Conservation (phyloP, 2,113 vertebrate species). For the Erpornis zantholeuca region DNA sequence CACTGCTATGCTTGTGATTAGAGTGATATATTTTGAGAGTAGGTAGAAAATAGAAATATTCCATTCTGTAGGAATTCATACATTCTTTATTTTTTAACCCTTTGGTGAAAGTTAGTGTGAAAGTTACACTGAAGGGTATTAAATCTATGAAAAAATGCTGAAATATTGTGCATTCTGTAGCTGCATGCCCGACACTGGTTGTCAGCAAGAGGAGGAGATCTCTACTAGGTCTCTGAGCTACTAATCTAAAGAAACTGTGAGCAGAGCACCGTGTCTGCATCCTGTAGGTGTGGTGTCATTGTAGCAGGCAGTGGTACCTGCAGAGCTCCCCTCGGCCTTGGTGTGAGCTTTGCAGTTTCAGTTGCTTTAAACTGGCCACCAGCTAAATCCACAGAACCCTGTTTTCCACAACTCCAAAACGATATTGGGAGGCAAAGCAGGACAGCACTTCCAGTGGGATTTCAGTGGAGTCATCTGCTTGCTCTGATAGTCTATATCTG, state of each 20-base stretch:
- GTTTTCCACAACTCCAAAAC: not conserved
- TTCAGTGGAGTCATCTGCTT: not conserved
- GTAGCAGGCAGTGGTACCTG: not conserved
- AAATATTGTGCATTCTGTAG: not conserved
- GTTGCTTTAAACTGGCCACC: not conserved
- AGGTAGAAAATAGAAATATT: not conserved
- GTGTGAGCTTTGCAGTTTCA: not conserved
- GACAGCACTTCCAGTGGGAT: not conserved
- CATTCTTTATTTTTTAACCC: not conserved
- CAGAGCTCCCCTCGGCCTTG: not conserved
- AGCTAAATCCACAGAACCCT: not conserved
- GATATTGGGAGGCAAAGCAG: rapidly evolving
- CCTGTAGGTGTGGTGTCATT: not conserved
- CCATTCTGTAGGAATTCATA: not conserved
- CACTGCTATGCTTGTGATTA: not conserved
- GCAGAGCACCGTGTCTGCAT: not conserved
- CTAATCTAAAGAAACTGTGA: rapidly evolving
- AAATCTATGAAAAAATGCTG: not conserved
- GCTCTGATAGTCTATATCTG: not conserved
- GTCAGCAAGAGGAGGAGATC: not conserved
- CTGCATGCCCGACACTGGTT: not conserved
- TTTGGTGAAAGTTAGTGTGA: not conserved
- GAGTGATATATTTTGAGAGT: not conserved
- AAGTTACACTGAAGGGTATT: not conserved
- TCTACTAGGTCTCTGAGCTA: not conserved